A percentile compares a stretch with the other conserved stretches of the same genome.
Conservation (phyloP, 2,113 vertebrate genomes). For the Patagioenas fasciata region DNA sequence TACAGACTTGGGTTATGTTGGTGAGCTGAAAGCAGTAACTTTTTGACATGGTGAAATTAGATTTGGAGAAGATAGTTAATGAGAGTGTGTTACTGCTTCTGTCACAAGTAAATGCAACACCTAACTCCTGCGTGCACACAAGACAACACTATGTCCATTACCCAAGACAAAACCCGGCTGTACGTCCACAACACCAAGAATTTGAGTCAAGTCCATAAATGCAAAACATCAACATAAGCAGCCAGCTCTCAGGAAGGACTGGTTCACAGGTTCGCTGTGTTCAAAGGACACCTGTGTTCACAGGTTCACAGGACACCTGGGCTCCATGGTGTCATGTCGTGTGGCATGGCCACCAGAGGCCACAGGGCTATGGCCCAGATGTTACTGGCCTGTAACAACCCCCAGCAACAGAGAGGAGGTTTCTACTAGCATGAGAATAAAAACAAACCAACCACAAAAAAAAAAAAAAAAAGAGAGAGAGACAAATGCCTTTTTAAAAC, state of each 20-base stretch:
- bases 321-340: accelerated
- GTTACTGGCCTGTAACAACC: neutral
- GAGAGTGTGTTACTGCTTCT: neutral
- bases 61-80: constrained; percentile 27
- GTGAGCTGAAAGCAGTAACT: constrained; percentile 14
- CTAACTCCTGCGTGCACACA: neutral
- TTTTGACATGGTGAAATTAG: constrained; percentile 5
- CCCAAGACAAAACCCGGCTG: neutral
- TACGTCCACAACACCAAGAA: neutral
- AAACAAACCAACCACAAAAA: neutral
- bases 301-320: neutral
- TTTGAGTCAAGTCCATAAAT: neutral
- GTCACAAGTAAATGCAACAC: constrained; percentile 7
- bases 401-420: neutral
- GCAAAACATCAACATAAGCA: neutral
- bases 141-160: neutral
- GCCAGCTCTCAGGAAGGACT: neutral
- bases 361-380: neutral
- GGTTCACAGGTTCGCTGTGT: neutral
- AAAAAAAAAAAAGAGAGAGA: neutral
- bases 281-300: neutral
- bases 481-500: neutral
- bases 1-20: neutral
- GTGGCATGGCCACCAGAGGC: neutral
- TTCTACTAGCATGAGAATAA: neutral